Evolutionary conservation across 2,888 invertebrate genomes (phyloP).

Genomic region (Hedya salicella): DNA sequence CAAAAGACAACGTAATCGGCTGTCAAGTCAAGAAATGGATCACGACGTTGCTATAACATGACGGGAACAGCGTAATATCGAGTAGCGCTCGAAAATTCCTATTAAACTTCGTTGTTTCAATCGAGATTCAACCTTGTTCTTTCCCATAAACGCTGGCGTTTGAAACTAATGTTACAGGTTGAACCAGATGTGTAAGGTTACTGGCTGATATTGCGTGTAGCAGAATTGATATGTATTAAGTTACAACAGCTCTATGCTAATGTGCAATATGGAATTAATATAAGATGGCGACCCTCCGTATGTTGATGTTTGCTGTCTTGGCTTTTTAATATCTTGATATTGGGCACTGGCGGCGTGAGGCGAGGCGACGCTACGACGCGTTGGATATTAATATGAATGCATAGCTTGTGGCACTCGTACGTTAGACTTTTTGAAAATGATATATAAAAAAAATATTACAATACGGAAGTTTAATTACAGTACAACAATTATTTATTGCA

Average conservation of each 20-base stretch:
- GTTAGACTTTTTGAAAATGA: too few relatives aligned
- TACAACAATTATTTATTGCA: too few relatives aligned
- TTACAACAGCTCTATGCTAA: constrained; percentile 39
- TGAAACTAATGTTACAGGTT: not conserved
- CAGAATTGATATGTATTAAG: constrained; percentile 41
- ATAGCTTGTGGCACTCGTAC: too few relatives aligned
- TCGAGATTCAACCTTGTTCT: constrained; percentile 5
- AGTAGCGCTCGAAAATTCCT: not conserved
- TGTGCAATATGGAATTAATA: constrained; percentile 39
- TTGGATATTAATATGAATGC: constrained; percentile 1
- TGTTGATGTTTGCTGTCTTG: constrained; percentile 30
- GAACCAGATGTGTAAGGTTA: not conserved
- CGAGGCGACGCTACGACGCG: not conserved
- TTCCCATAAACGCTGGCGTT: constrained; percentile 1
- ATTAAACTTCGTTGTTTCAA: not conserved
- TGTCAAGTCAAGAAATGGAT: constrained; percentile 43
- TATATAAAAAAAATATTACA: not conserved
- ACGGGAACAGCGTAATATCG: constrained; percentile 31
- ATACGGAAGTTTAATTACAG: too few relatives aligned
- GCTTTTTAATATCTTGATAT: constrained; percentile 40
- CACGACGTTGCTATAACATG: constrained; percentile 36
- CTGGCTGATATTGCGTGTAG: constrained; percentile 35
- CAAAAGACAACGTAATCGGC: constrained; percentile 39
- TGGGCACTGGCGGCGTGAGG: constrained; percentile 4
- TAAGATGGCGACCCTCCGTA: constrained; percentile 22